Evolutionary conservation across 1,140 invertebrate genomes (phyloP), one percentile per base, ranked within the genome.

Genomic region (Diabrotica undecimpunctata): DNA sequence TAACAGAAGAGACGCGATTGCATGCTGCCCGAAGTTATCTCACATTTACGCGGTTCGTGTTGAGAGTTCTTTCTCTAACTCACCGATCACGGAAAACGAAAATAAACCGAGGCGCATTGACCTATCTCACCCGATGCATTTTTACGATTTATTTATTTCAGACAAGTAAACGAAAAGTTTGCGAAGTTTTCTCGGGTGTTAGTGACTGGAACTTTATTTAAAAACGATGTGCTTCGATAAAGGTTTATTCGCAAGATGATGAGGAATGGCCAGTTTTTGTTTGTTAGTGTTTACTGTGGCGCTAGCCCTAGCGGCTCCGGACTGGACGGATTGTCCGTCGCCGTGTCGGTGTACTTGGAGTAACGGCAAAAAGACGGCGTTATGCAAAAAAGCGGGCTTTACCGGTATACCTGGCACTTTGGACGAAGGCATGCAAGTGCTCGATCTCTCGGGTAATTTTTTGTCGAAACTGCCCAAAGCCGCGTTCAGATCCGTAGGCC

Each of bases 321-420:
- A 93, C 77, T 93, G 91, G 90, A 90, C 89, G 10, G 89, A 91
- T 72, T 93, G 92, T 76, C 91, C 91, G 52, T 77, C 83, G 10
- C 87, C 89, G 61, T 95, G 93, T 77, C 85, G 86, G 66, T 95
- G 93, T 83, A 94, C 92, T 80, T 95, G 93, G 93, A 89, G 89
- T 11, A 90, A 88, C 11, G 92, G 92, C 36, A 94, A 94, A 79
- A 93, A 93, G 74, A 92, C 91, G 3, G 93, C 92, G 37, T 81
- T 91, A 36, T 95, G 93, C 79, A 86, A 87, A 61, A 87, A 89
- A 63, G 86, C 89, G 35, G 88, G 89, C 59, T 85, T 93, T 60
- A 87, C 90, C 69, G 84, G 87, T 62, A 82, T 94, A 35, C 92
- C 92, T 13, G 83, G 83, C 11, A 83, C 82, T 1, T 82, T 95